Base-by-base conservation (phyloP, 2,797 vertebrate genomes). In the Rhodeus uyekii region DNA sequence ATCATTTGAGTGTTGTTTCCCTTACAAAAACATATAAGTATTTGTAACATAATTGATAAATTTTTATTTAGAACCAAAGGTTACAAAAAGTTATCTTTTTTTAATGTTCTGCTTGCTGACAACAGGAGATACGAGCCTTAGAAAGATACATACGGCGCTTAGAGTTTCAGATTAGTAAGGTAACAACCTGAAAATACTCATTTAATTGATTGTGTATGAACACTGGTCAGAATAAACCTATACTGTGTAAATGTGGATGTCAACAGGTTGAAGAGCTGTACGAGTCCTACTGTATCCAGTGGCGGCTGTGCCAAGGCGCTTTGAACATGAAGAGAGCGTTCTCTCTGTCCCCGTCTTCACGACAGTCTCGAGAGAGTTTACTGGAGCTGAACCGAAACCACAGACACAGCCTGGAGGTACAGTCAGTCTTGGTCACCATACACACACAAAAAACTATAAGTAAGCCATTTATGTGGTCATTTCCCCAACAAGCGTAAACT, bases 141-240 rank as follows among this genome's bases (percentile, higher is more conserved):
- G 97, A 99, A 89, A 93, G 98, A 84, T 95, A 96, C 89, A 95
- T 98, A 39, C 93, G 96, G 38, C 96, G 97, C 87, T 13, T 98
- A 87, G 97, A 99, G 73, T 99, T 99, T 88, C 97, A 98, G 85
- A 96, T 98, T 82, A 98, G 98, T 89, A 98, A 97, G 96, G 98
- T 99, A 89, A 88, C 90, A 46, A 27, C 74, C 36, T 69, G 13
- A 73, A 64, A 38, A 42, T 22, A 50, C 8, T 38, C 1, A 34
- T 48, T 50, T 44, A 10, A 67, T 34, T 58, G 22, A 22, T 55
- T 73, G n/a, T 9, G 1, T 44, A n/a, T 34, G 12, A 44, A 19
- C 12, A n/a, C 27, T 34, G 29, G 14, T 39, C n/a, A 27, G 27
- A 46, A 22, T 76, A 24, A 42, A 19, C 18, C 36, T 65, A 4